These are phyloP conservation scores for Dichetophora obliterata DNA, from an alignment of 2,888 invertebrate species.

Conservation along the genomic window DNA sequence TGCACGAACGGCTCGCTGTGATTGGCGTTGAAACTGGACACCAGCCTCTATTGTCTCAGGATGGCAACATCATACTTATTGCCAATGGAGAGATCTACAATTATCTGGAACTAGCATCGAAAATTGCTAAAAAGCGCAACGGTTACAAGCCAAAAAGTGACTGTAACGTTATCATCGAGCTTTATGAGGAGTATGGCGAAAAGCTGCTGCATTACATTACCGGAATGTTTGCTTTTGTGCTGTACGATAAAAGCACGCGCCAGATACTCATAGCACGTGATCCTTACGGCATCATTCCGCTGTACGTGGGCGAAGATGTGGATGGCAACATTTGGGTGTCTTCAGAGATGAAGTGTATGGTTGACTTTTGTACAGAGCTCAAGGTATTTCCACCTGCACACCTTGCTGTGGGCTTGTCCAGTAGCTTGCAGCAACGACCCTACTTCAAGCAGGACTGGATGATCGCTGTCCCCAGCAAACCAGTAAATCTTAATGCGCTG, in stretches of 20 bases:
- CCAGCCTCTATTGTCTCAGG: constrained; percentile 63
- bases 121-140: constrained; percentile 61
- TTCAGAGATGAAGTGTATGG: constrained; percentile 69
- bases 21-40: constrained; percentile 65
- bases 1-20: constrained; percentile 66
- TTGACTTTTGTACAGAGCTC: constrained; percentile 59
- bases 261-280: constrained; percentile 65
- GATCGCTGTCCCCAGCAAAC: constrained; percentile 7
- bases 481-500: constrained; percentile 52
- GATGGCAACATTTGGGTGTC: constrained; percentile 67
- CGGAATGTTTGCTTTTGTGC: constrained; percentile 68
- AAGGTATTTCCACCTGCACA: constrained; percentile 66
- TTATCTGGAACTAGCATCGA: constrained; percentile 62
- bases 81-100: constrained; percentile 70
- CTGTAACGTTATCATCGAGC: constrained; percentile 66
- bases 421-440: constrained; percentile 55
- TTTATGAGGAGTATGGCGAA: constrained; percentile 64
- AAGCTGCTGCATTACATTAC: constrained; percentile 62
- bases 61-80: constrained; percentile 60
- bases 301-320: constrained; percentile 66
- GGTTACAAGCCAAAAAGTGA: constrained; percentile 66
- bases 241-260: constrained; percentile 63
- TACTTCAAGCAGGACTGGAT: constrained; percentile 64
- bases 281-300: constrained; percentile 69
- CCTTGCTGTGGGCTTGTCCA: constrained; percentile 58